Evolutionary conservation across 2,113 vertebrate species (phyloP).

Genomic region (Nothocercus julius): DNA sequence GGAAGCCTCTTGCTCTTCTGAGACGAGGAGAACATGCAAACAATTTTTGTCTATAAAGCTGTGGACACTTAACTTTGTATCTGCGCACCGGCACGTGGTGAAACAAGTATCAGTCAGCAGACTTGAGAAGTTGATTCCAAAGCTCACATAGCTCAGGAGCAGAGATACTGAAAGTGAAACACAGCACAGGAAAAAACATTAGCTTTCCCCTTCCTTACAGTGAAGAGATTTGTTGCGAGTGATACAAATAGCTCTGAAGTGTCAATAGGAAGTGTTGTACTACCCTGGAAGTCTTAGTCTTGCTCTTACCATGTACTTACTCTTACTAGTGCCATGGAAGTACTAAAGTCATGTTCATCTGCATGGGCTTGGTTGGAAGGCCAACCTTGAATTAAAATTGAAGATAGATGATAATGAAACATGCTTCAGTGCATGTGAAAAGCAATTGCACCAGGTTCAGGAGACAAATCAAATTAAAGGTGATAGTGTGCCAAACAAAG

Average conservation of each 20-base stretch:
- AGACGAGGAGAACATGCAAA: not conserved
- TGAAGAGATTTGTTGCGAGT: not conserved
- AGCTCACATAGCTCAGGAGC: not conserved
- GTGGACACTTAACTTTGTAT: not conserved
- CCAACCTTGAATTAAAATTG: not conserved
- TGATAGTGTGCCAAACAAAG: not conserved
- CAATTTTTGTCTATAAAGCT: not conserved
- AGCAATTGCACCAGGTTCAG: not conserved
- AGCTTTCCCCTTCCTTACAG: not conserved
- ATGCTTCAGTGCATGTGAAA: not conserved
- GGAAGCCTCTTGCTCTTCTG: not conserved
- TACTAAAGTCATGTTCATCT: not conserved
- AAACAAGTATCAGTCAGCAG: not conserved
- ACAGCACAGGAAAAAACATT: not conserved
- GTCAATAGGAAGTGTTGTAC: not conserved
- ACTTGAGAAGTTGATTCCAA: not conserved
- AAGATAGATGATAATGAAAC: not conserved
- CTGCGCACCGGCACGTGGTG: not conserved
- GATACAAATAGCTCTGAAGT: not conserved
- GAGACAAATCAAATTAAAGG: not conserved
- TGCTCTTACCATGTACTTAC: not conserved
- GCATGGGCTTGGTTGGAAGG: not conserved
- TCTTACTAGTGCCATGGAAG: not conserved
- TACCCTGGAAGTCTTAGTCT: not conserved
- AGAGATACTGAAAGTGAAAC: not conserved